Evolutionary conservation across 2,797 vertebrate genomes (phyloP).

Genomic region (Mallotus villosus): DNA sequence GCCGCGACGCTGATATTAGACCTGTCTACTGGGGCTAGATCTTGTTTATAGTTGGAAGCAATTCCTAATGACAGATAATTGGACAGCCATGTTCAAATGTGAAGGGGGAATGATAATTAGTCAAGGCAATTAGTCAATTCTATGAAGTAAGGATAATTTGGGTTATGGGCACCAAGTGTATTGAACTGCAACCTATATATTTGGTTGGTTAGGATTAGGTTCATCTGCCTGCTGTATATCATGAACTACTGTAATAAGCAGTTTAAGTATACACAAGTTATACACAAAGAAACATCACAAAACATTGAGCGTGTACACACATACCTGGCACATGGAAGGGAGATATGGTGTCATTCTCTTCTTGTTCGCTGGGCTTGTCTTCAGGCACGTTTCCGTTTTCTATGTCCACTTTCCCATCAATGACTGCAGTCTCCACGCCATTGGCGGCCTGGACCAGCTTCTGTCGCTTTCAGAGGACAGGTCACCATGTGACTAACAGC

Average conservation of each 20-base stretch:
- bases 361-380: conserved; percentile 78
- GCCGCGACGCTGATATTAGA: too few relatives aligned
- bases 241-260: too few relatives aligned
- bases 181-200: conserved; percentile 15
- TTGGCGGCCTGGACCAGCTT: conserved; percentile 89
- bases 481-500: conserved; percentile 27
- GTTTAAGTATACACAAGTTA: too few relatives aligned
- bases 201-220: conserved; percentile 9
- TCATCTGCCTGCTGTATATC: background rate
- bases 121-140: conserved; percentile 5
- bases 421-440: conserved; percentile 81
- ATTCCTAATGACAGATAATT: conserved; percentile 27
- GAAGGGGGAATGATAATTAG: conserved; percentile 36
- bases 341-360: conserved; percentile 79
- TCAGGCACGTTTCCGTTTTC: conserved; percentile 92
- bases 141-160: conserved; percentile 26
- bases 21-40: background rate
- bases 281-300: too few relatives aligned
- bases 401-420: conserved; percentile 86
- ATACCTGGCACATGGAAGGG: conserved; percentile 88
- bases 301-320: conserved; percentile 11
- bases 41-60: conserved; percentile 3
- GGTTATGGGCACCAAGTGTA: conserved; percentile 20
- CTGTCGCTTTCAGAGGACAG: conserved; percentile 80
- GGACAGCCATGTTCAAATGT: conserved; percentile 30